These are phyloP conservation scores for Alviniconcha marisindica DNA, from an alignment of 1,140 invertebrate genomes.

Conservation along the genomic window DNA sequence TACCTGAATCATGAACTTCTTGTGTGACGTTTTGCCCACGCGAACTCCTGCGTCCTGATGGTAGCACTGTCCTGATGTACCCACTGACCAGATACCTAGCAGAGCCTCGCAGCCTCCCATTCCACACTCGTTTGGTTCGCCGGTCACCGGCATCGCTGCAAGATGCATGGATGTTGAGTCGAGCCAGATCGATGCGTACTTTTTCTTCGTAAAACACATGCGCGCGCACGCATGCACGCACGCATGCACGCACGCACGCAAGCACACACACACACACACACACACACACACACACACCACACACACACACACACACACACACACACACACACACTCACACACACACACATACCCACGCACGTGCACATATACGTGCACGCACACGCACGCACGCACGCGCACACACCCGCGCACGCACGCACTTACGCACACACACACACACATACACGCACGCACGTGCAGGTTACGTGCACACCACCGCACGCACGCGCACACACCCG, in stretches of 20 bases:
- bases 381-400: background rate
- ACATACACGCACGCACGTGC: background rate
- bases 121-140: no score
- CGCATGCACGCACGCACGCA: background rate
- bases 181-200: no score
- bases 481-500: background rate
- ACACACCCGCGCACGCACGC: background rate
- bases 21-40: slow-evolving; percentile 41
- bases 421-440: background rate
- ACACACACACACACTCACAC: background rate
- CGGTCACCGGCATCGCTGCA: no score
- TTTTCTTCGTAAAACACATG: background rate
- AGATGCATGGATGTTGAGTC: no score
- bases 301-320: no score
- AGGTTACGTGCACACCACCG: background rate
- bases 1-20: background rate
- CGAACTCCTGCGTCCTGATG: slow-evolving; percentile 40
- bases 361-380: no score
- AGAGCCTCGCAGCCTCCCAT: background rate
- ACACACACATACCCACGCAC: background rate
- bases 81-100: slow-evolving; percentile 41
- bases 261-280: background rate
- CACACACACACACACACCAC: background rate
- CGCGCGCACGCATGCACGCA: background rate
- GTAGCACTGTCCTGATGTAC: slow-evolving; percentile 42